Evolutionary conservation across 2,113 vertebrate species (phyloP), one percentile per base, ranked within the genome.

Genomic region (Vidua macroura): DNA sequence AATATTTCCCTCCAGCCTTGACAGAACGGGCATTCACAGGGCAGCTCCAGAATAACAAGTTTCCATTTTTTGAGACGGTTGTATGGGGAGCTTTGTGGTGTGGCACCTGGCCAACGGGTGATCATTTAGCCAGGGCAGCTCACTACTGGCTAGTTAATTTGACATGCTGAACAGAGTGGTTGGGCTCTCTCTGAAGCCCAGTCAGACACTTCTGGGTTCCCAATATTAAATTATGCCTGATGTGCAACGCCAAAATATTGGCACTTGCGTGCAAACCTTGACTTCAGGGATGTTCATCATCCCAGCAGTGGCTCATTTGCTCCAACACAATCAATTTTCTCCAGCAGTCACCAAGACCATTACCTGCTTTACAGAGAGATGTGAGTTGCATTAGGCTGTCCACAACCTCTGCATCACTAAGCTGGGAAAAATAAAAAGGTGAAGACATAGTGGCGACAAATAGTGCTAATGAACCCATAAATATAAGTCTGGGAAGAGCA

Each of bases 101-200:
- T 98, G 98, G 98, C 98, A 96, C 66, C 28, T 55, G 76, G 98
- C 98, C 98, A 98, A 88, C 0, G 30, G 79, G 90, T 66, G 91
- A 96, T 97, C 96, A 72, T 97, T 97, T 90, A 96, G 94, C 83
- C 33, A 30, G 67, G 68, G 96, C 69, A 96, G 89, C 91, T 95
- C 62, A 53, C 97, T 90, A 56, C 73, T 63, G 81, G 95, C 92
- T 93, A 94, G 95, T 96, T 96, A 94, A 95, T 96, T 96, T 97
- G 96, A 97, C 95, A 76, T 62, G 64, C 92, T 95, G 96, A 97
- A 90, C 78, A 81, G 93, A 96, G 90, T 78, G 49, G 66, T 37
- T 24, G 97, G 89, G 62, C 80, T 92, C 83, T 94, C 92, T 97
- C 96, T 70, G 59, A 97, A 97, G 90, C 86, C 72, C 63, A 93